Base-by-base conservation (phyloP, 2,888 invertebrate species). In the Prostheceraeus crozeri region DNA sequence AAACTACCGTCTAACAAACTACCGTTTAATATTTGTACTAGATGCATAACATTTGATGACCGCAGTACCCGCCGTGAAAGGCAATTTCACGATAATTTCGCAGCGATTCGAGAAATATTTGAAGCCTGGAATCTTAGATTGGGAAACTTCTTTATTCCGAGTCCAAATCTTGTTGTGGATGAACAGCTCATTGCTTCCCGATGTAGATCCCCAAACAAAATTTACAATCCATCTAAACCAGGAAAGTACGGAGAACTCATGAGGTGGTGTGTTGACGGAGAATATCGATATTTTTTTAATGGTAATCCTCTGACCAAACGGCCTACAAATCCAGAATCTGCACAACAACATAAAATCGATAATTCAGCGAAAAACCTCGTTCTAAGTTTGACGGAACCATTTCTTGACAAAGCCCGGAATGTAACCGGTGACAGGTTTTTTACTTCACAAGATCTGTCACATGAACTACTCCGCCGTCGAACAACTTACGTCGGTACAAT, bases 341-440 rank as follows among this genome's bases (percentile, higher is more conserved):
- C 48, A 48, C 25, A 48, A 48, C 48, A 48, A 28, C 14, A 48
- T 28, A 48, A 6, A 10, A 48, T 25, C 4, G 27, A 4, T 48
- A 48, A 48, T 28, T 25, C 23, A 48, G 48, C 48, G 27, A 48
- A 25, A 48, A 48, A 48, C 48, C 48, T 48, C 27, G 48, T 48
- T 4, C 23, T 48, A 28, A 23, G 27, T 28, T n/a, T n/a, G n/a
- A n/a, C n/a, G 23, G 48, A 28, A 4, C 48, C 48, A 48, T 48
- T 48, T 48, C 27, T 48, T 4, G 48, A 28, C 23, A 28, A 48
- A 48, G 48, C 25, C 48, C 23, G 48, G 27, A 48, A 48, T 48
- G 48, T 48, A 23, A 48, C 23, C 25, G 48, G 48, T 14, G 48
- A 48, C n/a, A n/a, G 48, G 48, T 48, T 48, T 21, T 48, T 48